A percentile compares a stretch with the other conserved stretches of the same genome.
These are phyloP conservation scores for Trisateles emortualis DNA, from an alignment of 2,888 invertebrate genomes.

Conservation along the genomic window DNA sequence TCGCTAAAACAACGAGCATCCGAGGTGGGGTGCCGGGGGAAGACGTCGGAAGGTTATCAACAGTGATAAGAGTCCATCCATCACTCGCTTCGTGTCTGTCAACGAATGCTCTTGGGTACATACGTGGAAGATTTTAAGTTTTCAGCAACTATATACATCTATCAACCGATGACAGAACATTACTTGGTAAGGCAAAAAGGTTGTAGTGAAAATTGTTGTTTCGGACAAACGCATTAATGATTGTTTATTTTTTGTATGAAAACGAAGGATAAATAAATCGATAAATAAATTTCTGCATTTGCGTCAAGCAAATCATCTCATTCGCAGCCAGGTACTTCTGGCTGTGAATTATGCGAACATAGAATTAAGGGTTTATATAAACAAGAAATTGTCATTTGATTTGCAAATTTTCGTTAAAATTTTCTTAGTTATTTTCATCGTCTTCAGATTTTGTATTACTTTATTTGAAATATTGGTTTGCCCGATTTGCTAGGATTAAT, in stretches of 20 bases:
- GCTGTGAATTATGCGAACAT: too few species aligned
- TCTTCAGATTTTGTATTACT: too few species aligned
- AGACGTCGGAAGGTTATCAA: conserved; percentile 79
- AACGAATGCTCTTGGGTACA: conserved; percentile 55
- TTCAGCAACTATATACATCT: conserved; percentile 39
- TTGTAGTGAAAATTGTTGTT: background rate
- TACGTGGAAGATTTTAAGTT: conserved; percentile 72
- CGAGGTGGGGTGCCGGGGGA: conserved; percentile 54
- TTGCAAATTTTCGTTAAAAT: too few species aligned
- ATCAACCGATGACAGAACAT: conserved; percentile 39
- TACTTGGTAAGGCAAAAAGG: conserved; percentile 10
- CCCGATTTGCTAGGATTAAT: too few species aligned
- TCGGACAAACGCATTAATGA: background rate
- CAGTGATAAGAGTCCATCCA: conserved; percentile 81
- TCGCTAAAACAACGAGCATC: conserved; percentile 58
- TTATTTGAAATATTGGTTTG: too few species aligned
- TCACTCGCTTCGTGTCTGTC: conserved; percentile 68
- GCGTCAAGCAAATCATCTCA: too few species aligned
- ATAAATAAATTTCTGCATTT: too few species aligned
- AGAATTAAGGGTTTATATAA: too few species aligned
- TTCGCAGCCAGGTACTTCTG: too few species aligned
- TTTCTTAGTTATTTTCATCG: too few species aligned
- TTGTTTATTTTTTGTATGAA: background rate
- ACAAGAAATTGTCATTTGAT: too few species aligned
- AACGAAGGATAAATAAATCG: too few species aligned